These are phyloP conservation scores for Clarias platycephalus DNA, from an alignment of 2,797 vertebrate genomes.

Conservation along the genomic window DNA sequence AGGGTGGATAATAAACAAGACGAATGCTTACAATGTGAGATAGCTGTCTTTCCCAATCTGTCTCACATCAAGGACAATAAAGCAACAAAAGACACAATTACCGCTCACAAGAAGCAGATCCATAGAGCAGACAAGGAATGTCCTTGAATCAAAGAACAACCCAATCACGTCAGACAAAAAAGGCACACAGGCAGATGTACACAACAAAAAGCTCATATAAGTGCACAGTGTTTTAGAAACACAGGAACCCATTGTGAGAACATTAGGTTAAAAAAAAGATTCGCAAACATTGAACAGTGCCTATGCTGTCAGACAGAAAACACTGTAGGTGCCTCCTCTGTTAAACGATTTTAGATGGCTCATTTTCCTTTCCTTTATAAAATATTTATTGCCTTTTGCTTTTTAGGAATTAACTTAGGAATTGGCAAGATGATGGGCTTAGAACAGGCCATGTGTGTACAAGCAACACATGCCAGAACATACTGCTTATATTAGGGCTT, in stretches of 20 bases:
- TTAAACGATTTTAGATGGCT: not conserved
- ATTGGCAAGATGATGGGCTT: not conserved
- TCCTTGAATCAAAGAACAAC: too few species aligned
- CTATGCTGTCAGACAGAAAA: not conserved
- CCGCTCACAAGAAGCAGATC: too few species aligned
- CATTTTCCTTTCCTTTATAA: constrained; percentile 1
- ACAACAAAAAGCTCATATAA: too few species aligned
- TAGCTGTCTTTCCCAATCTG: too few species aligned
- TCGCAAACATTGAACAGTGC: constrained; percentile 11
- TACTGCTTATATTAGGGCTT: not conserved
- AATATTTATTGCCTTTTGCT: not conserved
- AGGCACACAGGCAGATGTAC: too few species aligned
- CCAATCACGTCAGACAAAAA: too few species aligned
- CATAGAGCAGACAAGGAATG: too few species aligned
- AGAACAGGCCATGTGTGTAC: not conserved
- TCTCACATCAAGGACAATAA: too few species aligned
- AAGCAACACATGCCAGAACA: not conserved
- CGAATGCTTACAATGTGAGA: not conserved
- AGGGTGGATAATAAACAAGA: not conserved
- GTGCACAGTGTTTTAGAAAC: not conserved
- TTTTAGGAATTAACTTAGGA: not conserved
- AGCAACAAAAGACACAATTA: too few species aligned
- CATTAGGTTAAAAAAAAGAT: not conserved
- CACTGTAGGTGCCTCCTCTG: not conserved
- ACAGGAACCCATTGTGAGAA: not conserved